phyloP scores from a whole-genome alignment of 2,797 vertebrate species.

The Benthosema pterotum region DNA sequence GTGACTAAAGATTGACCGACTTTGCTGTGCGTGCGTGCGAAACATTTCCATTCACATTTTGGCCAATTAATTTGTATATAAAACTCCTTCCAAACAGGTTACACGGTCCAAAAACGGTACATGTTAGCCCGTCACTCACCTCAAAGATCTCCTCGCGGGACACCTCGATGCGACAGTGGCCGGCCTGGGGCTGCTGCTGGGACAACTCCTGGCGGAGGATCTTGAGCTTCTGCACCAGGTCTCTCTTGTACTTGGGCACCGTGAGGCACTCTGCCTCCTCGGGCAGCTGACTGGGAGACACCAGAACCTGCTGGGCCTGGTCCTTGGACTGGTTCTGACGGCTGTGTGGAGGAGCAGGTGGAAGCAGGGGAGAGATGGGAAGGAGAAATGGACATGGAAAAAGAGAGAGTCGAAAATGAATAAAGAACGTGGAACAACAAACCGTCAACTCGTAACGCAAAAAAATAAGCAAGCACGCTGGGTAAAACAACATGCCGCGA shows the following conservation, averaged over 20 bases:
- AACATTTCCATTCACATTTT: no score
- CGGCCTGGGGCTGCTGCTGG: conserved; percentile 96
- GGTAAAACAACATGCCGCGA: conserved; percentile 30
- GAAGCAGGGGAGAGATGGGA: background rate
- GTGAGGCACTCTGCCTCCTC: conserved; percentile 95
- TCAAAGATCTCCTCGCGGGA: conserved; percentile 99
- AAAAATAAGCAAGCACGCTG: conserved; percentile 16
- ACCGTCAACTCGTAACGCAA: conserved; percentile 19
- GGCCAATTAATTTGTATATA: no score
- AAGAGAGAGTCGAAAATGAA: conserved; percentile 8
- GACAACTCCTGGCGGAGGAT: conserved; percentile 95
- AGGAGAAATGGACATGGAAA: background rate
- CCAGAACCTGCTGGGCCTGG: conserved; percentile 85
- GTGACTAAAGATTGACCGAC: no score
- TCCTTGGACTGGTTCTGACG: conserved; percentile 93
- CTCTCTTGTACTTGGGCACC: conserved; percentile 94
- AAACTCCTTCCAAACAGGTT: no score
- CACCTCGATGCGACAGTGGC: conserved; percentile 97
- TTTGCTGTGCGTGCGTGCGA: no score
- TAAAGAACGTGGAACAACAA: conserved; percentile 6
- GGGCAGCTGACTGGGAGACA: conserved; percentile 87
- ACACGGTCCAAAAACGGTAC: no score
- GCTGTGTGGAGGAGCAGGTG: conserved; percentile 82
- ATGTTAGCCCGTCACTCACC: conserved; percentile 70
- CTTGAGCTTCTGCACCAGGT: conserved; percentile 98